A percentile compares a stretch with the other conserved stretches of the same genome.
These are phyloP conservation scores for Halcyon malimbica DNA, from an alignment of 2,113 vertebrate genomes.

Conservation along the genomic window DNA sequence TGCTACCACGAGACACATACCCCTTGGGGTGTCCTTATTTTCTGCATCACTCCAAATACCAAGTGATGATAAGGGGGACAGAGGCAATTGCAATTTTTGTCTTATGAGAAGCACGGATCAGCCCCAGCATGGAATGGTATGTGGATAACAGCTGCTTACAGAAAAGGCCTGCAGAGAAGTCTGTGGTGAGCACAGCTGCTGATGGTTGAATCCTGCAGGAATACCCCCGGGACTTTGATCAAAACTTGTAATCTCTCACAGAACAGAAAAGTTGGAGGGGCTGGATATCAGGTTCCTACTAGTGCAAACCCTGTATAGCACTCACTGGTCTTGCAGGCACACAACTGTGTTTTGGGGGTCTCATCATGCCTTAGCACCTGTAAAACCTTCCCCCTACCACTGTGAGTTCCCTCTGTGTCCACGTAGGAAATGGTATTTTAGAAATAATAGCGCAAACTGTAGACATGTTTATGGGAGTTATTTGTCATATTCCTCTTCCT, in stretches of 20 bases:
- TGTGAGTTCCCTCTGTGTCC: not conserved
- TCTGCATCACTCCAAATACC: slow-evolving; percentile 28
- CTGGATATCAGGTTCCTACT: not conserved
- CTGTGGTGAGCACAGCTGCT: slow-evolving; percentile 40
- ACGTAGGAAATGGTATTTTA: not conserved
- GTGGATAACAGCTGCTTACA: slow-evolving; percentile 33
- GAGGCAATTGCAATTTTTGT: not conserved
- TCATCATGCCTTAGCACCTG: not conserved
- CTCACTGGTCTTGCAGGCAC: not conserved
- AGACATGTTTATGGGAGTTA: slow-evolving; percentile 7
- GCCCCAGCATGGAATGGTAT: not conserved
- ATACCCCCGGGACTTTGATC: slow-evolving; percentile 17
- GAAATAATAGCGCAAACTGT: slow-evolving; percentile 23
- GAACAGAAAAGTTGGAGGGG: not conserved
- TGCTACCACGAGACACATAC: not conserved
- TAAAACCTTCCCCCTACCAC: not conserved
- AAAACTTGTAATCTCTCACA: slow-evolving; percentile 31
- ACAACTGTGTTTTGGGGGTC: not conserved
- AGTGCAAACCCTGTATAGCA: not conserved
- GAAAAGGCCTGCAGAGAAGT: slow-evolving; percentile 15
- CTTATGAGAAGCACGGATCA: not conserved
- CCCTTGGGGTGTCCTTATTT: not conserved
- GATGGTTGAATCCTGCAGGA: slow-evolving; percentile 46
- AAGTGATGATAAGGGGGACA: not conserved
- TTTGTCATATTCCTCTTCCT: slow-evolving; percentile 36